phyloP scores from a whole-genome alignment of 2,888 invertebrate species.

The Ethmia dodecea region DNA sequence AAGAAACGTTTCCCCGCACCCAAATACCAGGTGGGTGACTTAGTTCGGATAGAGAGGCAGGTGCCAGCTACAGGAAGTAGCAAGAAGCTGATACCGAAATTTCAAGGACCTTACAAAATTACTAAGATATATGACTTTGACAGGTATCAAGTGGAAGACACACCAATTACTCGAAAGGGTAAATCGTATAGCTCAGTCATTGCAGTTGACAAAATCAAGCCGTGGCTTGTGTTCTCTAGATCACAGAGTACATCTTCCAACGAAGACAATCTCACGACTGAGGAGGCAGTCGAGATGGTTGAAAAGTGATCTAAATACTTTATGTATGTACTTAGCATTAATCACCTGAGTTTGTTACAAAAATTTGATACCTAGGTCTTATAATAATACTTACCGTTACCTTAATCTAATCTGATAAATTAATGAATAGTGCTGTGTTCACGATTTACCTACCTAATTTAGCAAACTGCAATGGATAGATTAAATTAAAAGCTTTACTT shows the following conservation, averaged over 20 bases:
- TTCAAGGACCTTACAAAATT: constrained; percentile 11
- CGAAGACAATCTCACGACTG: too few relatives aligned
- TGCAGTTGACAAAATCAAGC: background rate
- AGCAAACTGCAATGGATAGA: too few relatives aligned
- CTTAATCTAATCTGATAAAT: too few relatives aligned
- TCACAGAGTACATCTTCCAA: background rate
- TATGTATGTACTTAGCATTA: too few relatives aligned
- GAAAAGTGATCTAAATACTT: too few relatives aligned
- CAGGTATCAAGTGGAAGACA: constrained; percentile 6
- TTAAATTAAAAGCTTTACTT: too few relatives aligned
- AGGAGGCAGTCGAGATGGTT: too few relatives aligned
- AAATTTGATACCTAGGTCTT: too few relatives aligned
- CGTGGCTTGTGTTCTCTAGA: background rate
- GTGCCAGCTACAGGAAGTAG: constrained; percentile 7
- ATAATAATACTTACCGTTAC: too few relatives aligned
- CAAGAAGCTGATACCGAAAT: constrained; percentile 13
- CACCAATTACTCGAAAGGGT: background rate
- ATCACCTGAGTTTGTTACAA: too few relatives aligned
- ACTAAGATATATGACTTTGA: constrained; percentile 10
- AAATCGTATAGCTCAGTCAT: background rate
- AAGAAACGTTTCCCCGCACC: constrained; percentile 1
- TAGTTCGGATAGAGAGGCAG: constrained; percentile 10
- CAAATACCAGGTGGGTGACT: constrained; percentile 11
- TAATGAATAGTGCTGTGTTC: too few relatives aligned
- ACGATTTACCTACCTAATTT: too few relatives aligned